Base-by-base conservation (phyloP, 2,888 invertebrate species). In the Eudemis profundana region DNA sequence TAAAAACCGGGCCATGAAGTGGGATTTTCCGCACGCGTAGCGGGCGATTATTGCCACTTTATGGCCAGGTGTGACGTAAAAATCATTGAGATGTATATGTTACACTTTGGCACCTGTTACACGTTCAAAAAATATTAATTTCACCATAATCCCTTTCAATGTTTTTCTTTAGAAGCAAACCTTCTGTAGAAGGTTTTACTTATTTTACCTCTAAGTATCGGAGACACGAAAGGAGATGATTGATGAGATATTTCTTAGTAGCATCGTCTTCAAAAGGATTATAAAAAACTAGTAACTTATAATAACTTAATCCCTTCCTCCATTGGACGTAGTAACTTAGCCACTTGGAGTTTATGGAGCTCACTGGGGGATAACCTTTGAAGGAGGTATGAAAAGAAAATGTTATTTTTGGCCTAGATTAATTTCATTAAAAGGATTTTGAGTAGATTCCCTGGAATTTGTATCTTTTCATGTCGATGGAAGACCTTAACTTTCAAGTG, bases 321-420 rank as follows among this genome's bases (percentile, higher is more conserved):
- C 7, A 8, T 7, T 42, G 42, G 17, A 8, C 3, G 5, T 17
- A 42, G 19, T 17, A 29, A 14, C 47, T 59, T 23, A 57, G 14
- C 47, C 23, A 47, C 36, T 47, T 36, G 47, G 46, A 59, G 47
- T 59, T 14, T 47, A 23, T 54, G 27, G 42, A 42, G 44, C 19
- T 59, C 3, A 33, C 33, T 21, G 36, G 36, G 15, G n/a, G 19
- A 15, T 15, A 17, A 57, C 4, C 10, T 12, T 44, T 47, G 14
- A 57, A 36, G 33, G 10, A 53, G 53, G 38, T 53, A 38, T 53
- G 38, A 40, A 50, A 50, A 50, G 49, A 50, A 49, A 50, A 40
- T 10, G 42, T 36, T 27, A 19, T 40, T 56, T 23, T 38, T 21
- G 42, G 23, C n/a, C 15, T 3, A 23, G 10, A 12, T 42, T 56